A percentile compares a stretch with the other conserved stretches of the same genome.
Conservation (phyloP, 2,888 invertebrate genomes). For the Polyploca ridens region DNA sequence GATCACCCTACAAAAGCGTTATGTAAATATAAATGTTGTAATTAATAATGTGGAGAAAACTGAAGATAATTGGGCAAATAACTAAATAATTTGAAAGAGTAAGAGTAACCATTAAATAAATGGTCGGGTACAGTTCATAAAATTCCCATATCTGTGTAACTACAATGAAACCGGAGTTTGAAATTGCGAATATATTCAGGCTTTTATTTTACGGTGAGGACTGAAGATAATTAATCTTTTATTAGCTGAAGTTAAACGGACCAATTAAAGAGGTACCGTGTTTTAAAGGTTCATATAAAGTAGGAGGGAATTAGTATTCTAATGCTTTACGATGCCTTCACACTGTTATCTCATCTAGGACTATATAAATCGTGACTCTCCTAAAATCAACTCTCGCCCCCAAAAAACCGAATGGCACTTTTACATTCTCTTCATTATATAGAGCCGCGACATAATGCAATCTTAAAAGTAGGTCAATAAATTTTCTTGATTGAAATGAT, state of each 20-base stretch:
- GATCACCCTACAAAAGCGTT: not conserved
- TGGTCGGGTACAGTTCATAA: not conserved
- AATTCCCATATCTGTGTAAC: not conserved
- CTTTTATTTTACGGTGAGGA: not conserved
- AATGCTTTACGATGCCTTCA: constrained; percentile 60
- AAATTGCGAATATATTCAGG: not conserved
- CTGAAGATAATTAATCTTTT: constrained; percentile 5
- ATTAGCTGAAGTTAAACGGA: not conserved
- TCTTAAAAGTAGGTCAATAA: constrained; percentile 54
- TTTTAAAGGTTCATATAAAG: constrained; percentile 29
- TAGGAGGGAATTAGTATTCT: constrained; percentile 40
- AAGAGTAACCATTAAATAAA: not conserved
- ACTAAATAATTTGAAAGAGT: not conserved
- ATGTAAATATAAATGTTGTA: not conserved
- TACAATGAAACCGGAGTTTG: not conserved
- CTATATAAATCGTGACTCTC: constrained; percentile 62
- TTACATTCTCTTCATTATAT: constrained; percentile 73
- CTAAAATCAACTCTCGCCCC: constrained; percentile 27
- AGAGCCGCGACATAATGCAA: constrained; percentile 54
- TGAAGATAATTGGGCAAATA: not conserved
- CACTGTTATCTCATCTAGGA: constrained; percentile 63
- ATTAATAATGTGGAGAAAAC: not conserved
- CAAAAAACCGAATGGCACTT: constrained; percentile 65
- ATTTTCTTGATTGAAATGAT: constrained; percentile 57
- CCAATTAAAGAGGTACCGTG: not conserved